These are phyloP conservation scores for Acanthosepion pharaonis DNA, from an alignment of 2,888 invertebrate species.

Conservation along the genomic window DNA sequence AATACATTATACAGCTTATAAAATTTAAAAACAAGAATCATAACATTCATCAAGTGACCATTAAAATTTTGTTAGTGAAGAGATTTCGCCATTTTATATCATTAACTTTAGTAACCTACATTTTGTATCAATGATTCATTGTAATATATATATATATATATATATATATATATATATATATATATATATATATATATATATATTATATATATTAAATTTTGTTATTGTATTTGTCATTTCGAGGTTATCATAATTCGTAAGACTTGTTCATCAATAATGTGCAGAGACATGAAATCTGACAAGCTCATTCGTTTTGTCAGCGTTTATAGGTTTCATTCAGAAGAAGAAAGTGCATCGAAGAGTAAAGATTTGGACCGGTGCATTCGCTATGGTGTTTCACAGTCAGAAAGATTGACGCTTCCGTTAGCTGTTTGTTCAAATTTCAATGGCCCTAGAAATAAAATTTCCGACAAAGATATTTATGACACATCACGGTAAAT, in stretches of 20 bases:
- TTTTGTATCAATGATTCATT: too few species aligned
- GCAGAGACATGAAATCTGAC: neutral
- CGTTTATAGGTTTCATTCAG: neutral
- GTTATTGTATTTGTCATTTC: neutral
- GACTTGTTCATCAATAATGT: neutral
- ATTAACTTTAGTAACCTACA: too few species aligned
- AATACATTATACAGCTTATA: too few species aligned
- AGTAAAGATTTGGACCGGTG: neutral
- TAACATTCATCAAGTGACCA: too few species aligned
- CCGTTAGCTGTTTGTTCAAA: conserved; percentile 2
- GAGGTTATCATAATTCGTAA: neutral
- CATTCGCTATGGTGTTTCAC: neutral
- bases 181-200: neutral
- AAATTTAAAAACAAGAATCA: too few species aligned
- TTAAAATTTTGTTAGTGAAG: too few species aligned
- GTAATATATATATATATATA: neutral
- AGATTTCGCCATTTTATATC: too few species aligned
- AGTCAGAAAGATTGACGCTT: neutral
- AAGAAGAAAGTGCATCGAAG: neutral
- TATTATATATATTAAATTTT: too few species aligned
- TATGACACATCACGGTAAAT: neutral
- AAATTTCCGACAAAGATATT: neutral
- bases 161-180: neutral
- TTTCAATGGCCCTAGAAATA: neutral
- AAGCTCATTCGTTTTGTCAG: neutral